phyloP scores from a whole-genome alignment of 2,888 invertebrate species.

The Fragum fragum region DNA sequence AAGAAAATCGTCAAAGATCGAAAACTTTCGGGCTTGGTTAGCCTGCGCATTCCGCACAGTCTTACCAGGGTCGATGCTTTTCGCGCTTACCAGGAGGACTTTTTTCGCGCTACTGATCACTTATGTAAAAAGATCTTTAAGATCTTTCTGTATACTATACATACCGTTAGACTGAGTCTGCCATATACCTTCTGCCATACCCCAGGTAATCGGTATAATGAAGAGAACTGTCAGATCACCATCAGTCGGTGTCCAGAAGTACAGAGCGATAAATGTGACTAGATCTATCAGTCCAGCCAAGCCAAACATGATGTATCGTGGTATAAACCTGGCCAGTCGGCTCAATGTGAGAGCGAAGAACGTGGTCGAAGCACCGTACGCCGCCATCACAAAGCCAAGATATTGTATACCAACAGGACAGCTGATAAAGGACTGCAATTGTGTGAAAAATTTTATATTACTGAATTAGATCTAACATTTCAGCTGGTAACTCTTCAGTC shows the following conservation, averaged over 20 bases:
- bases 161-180: conserved; percentile 78
- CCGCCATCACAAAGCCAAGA: conserved; percentile 80
- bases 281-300: conserved; percentile 70
- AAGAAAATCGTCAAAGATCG: too few species aligned
- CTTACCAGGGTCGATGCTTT: too few species aligned
- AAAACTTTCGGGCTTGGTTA: too few species aligned
- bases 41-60: too few species aligned
- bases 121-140: too few species aligned
- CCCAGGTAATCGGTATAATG: conserved; percentile 75
- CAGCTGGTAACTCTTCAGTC: too few species aligned
- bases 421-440: conserved; percentile 76
- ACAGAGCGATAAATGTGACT: conserved; percentile 69
- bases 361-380: conserved; percentile 76
- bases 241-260: conserved; percentile 58
- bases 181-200: conserved; percentile 77
- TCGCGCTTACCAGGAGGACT: too few species aligned
- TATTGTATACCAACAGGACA: conserved; percentile 79
- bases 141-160: too few species aligned
- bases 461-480: too few species aligned
- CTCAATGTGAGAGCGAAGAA: conserved; percentile 72
- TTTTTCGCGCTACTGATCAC: too few species aligned
- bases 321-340: conserved; percentile 71
- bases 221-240: conserved; percentile 66
- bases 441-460: too few species aligned
- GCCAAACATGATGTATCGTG: conserved; percentile 72